A percentile compares a stretch with the other conserved stretches of the same genome.
Evolutionary conservation across 1,140 invertebrate species (phyloP).

Genomic region (Conus ventricosus): DNA sequence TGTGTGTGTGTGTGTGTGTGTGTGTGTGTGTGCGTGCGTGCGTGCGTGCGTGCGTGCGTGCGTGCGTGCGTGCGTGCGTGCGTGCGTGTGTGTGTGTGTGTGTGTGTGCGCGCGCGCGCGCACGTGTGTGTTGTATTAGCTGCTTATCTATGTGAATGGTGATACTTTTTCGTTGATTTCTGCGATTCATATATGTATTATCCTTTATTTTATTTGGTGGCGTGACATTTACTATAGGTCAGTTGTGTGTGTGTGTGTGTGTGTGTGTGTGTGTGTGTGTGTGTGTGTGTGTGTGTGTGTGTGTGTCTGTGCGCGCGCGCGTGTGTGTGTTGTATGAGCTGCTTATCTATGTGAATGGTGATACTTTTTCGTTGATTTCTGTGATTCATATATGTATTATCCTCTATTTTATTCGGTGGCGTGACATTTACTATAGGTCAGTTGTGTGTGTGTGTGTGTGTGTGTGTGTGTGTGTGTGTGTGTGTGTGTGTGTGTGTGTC

Average conservation of each 20-base stretch:
- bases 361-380: too few relatives aligned
- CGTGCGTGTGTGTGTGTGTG: not conserved
- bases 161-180: too few relatives aligned
- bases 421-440: too few relatives aligned
- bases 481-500: not conserved
- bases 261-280: not conserved
- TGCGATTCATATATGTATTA: too few relatives aligned
- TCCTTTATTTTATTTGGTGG: too few relatives aligned
- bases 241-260: not conserved
- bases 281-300: not conserved
- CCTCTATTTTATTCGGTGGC: too few relatives aligned
- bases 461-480: not conserved
- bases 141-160: too few relatives aligned
- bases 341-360: too few relatives aligned
- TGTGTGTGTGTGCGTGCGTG: not conserved
- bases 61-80: not conserved
- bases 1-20: slow-evolving; percentile 10
- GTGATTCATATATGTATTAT: too few relatives aligned
- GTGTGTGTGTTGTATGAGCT: not conserved
- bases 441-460: slow-evolving; percentile 3
- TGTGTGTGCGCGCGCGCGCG: not conserved
- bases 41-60: not conserved
- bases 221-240: too few relatives aligned
- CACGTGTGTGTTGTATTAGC: not conserved
- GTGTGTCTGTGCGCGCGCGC: not conserved